These are phyloP conservation scores for Plagodis pulveraria DNA, from an alignment of 2,888 invertebrate species.

Conservation along the genomic window DNA sequence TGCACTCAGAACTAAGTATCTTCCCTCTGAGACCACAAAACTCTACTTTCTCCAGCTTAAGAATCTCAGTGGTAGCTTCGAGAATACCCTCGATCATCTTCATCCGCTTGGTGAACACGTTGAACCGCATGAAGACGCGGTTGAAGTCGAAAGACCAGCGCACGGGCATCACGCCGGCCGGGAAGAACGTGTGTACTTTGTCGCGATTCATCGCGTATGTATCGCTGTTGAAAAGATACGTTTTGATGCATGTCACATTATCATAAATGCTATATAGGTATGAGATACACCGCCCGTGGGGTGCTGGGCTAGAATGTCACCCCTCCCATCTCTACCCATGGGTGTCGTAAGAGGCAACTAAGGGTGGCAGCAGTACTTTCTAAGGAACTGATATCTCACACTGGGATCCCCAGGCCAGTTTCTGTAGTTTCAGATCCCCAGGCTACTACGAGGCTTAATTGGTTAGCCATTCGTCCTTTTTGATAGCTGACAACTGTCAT, in stretches of 20 bases:
- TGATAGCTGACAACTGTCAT: no score
- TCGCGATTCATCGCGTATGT: conserved; percentile 82
- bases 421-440: no score
- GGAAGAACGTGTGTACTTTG: conserved; percentile 83
- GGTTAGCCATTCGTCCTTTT: no score
- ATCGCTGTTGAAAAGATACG: conserved; percentile 53
- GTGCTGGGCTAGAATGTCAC: no score
- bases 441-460: no score
- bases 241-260: not conserved
- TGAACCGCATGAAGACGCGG: conserved; percentile 88
- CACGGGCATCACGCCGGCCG: conserved; percentile 83
- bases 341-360: no score
- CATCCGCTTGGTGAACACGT: conserved; percentile 87
- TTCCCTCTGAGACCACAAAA: conserved; percentile 89
- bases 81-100: conserved; percentile 88
- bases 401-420: no score
- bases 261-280: not conserved
- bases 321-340: no score
- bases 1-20: conserved; percentile 81
- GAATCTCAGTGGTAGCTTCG: conserved; percentile 91
- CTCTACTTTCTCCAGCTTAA: conserved; percentile 94
- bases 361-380: no score
- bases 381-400: no score
- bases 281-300: no score
- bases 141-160: conserved; percentile 91